These are phyloP conservation scores for Pseudorectes ferrugineus DNA, from an alignment of 2,113 vertebrate species.

Conservation along the genomic window DNA sequence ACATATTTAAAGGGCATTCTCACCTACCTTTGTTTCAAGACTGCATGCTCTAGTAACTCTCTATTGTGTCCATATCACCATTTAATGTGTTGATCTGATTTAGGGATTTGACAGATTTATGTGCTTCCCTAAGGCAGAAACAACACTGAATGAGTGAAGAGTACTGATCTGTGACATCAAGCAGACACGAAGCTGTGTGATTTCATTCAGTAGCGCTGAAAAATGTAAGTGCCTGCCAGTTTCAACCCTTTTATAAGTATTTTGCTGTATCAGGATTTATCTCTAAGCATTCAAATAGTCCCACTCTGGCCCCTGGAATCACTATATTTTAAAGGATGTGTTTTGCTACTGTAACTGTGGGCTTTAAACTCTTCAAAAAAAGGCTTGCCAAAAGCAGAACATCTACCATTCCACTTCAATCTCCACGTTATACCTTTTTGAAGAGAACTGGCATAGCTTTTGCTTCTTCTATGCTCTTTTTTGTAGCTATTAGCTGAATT, in stretches of 20 bases:
- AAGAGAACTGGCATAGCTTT: neutral
- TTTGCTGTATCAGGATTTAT: neutral
- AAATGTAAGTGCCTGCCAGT: neutral
- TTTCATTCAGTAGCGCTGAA: neutral
- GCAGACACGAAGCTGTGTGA: neutral
- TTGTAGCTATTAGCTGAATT: neutral
- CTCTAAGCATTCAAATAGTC: neutral
- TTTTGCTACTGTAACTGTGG: neutral
- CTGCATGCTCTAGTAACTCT: neutral
- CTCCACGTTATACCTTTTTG: neutral
- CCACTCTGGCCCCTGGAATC: neutral
- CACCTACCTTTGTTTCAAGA: neutral
- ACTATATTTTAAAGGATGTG: neutral
- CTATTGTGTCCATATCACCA: neutral
- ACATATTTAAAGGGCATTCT: neutral
- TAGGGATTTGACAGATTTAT: slow-evolving; percentile 12
- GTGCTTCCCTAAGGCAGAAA: neutral
- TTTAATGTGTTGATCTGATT: neutral
- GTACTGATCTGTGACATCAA: neutral
- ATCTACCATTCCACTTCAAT: neutral
- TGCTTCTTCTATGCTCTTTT: neutral
- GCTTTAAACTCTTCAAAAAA: neutral
- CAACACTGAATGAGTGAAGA: neutral
- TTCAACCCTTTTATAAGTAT: neutral
- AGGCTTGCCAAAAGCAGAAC: neutral